Percentiles rank a stretch among this genome's conserved stretches.
Conservation (phyloP, 2,888 invertebrate species). For the Melangyna quadrimaculata region DNA sequence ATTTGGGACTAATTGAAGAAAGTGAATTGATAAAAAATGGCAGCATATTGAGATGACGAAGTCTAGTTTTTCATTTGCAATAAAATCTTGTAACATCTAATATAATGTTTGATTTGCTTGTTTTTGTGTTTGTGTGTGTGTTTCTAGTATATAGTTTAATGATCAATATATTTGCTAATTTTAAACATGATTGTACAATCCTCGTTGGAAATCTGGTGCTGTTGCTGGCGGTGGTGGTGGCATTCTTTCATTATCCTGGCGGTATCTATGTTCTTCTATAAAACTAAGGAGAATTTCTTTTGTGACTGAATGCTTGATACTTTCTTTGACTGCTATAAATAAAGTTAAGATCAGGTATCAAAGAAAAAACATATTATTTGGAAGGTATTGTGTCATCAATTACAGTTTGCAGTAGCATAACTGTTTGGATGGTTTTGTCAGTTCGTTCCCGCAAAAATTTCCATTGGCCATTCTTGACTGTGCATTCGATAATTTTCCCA, state of each 20-base stretch:
- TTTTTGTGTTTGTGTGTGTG: not conserved
- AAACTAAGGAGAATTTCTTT: constrained; percentile 89
- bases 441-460: constrained; percentile 96
- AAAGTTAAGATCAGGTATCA: not conserved
- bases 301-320: constrained; percentile 92
- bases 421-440: constrained; percentile 99
- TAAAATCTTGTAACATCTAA: constrained; percentile 53
- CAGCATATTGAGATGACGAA: constrained; percentile 85
- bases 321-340: constrained; percentile 89
- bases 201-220: constrained; percentile 31
- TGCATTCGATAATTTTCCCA: constrained; percentile 98
- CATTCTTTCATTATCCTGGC: constrained; percentile 87
- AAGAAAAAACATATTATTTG: not conserved
- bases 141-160: constrained; percentile 11
- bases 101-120: constrained; percentile 14
- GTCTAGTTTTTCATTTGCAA: constrained; percentile 38
- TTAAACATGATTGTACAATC: constrained; percentile 47
- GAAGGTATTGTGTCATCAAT: constrained; percentile 55
- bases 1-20: constrained; percentile 85
- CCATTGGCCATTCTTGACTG: constrained; percentile 91
- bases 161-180: constrained; percentile 38
- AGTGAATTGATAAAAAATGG: constrained; percentile 86
- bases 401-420: constrained; percentile 90
- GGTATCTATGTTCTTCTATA: constrained; percentile 86
- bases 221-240: constrained; percentile 83